These are phyloP conservation scores for Cheilosia scutellata DNA, from an alignment of 2,888 invertebrate species.

Conservation along the genomic window DNA sequence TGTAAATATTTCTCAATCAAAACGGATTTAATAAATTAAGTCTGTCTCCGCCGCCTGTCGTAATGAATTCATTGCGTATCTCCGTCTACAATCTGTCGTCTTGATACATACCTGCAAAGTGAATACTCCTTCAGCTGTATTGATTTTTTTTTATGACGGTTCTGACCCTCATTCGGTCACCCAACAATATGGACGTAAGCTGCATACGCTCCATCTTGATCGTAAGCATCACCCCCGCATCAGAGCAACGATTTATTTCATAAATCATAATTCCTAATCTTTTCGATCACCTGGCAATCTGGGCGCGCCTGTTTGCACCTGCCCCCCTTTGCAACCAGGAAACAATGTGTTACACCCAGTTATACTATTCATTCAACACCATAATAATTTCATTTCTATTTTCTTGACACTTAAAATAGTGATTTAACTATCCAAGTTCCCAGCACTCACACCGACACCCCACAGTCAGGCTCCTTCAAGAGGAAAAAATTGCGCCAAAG, in stretches of 20 bases:
- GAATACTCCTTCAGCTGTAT: too few species aligned
- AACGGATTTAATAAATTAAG: too few species aligned
- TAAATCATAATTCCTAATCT: slow-evolving; percentile 56
- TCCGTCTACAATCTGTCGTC: too few species aligned
- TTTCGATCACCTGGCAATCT: slow-evolving; percentile 55
- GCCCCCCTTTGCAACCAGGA: slow-evolving; percentile 10
- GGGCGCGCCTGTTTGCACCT: slow-evolving; percentile 16
- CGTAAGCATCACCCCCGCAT: background rate
- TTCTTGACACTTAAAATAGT: slow-evolving; percentile 67
- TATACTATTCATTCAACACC: slow-evolving; percentile 68
- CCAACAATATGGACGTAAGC: too few species aligned
- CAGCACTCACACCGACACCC: background rate
- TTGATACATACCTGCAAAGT: too few species aligned
- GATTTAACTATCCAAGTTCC: slow-evolving; percentile 61
- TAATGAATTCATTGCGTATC: too few species aligned
- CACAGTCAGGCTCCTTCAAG: slow-evolving; percentile 3
- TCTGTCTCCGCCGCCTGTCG: too few species aligned
- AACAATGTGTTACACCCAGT: slow-evolving; percentile 55
- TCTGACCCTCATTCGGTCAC: too few species aligned
- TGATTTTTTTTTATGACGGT: too few species aligned
- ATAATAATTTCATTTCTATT: slow-evolving; percentile 71
- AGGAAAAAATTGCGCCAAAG: slow-evolving; percentile 34
- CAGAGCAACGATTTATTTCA: background rate
- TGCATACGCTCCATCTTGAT: background rate
- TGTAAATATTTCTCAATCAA: too few species aligned